Percentiles rank a stretch among this genome's conserved stretches.
Evolutionary conservation across 2,113 vertebrate species (phyloP).

Genomic region (Electrona antarctica): DNA sequence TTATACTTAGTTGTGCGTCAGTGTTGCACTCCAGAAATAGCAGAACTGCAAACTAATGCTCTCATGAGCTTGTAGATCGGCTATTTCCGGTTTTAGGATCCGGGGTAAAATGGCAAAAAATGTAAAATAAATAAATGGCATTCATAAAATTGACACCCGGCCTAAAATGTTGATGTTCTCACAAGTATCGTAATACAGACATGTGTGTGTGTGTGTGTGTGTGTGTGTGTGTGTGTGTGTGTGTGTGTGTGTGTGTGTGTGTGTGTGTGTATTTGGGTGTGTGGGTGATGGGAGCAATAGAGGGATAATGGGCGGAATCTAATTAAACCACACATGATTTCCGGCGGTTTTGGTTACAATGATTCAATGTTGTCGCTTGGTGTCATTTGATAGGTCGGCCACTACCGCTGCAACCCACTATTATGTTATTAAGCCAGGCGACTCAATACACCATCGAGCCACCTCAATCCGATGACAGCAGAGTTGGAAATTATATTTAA

Average conservation of each 20-base stretch:
- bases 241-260: constrained; percentile 5
- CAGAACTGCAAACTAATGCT: no score
- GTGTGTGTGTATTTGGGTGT: constrained; percentile 18
- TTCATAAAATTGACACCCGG: no score
- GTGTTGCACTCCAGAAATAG: no score
- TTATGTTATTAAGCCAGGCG: neutral
- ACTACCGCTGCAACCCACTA: constrained; percentile 3
- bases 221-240: constrained; percentile 26
- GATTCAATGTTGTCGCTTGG: constrained; percentile 35
- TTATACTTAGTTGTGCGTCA: no score
- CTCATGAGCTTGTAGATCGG: no score
- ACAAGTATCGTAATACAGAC: no score
- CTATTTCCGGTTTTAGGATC: no score
- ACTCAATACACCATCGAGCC: neutral
- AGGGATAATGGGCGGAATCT: constrained; percentile 54
- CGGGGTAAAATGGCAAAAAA: no score
- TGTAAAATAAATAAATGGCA: no score
- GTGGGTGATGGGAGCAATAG: constrained; percentile 37
- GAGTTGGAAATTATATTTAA: neutral
- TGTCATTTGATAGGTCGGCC: constrained; percentile 35
- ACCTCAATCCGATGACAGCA: neutral
- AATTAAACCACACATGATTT: constrained; percentile 46
- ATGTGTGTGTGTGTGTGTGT: constrained; percentile 20
- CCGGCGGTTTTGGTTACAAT: constrained; percentile 26
- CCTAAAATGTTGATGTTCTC: no score